These are phyloP conservation scores for Parotocinclus haroldoi DNA, from an alignment of 2,797 vertebrate species.

Conservation along the genomic window DNA sequence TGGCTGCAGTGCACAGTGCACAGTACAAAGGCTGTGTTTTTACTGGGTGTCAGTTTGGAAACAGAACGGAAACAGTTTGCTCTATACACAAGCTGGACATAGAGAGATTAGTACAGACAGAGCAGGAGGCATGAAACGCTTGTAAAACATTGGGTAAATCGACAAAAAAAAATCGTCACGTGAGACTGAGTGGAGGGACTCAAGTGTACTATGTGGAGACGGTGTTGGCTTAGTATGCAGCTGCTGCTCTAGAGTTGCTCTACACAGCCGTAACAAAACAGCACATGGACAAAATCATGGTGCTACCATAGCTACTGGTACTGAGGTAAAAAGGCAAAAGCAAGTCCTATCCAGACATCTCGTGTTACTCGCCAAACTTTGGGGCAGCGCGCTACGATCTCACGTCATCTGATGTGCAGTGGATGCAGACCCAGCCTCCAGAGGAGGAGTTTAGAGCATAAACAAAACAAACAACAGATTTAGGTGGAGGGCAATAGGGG, in stretches of 20 bases:
- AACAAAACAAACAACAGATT: slow-evolving; percentile 52
- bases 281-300: slow-evolving; percentile 52
- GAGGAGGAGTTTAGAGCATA: slow-evolving; percentile 32
- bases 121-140: slow-evolving; percentile 79
- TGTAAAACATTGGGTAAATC: slow-evolving; percentile 62
- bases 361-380: slow-evolving; percentile 71
- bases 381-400: slow-evolving; percentile 56
- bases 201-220: slow-evolving; percentile 5
- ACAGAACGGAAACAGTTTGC: slow-evolving; percentile 57
- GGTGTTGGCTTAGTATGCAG: slow-evolving; percentile 7
- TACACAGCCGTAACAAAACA: slow-evolving; percentile 41
- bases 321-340: slow-evolving; percentile 11
- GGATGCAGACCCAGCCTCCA: slow-evolving; percentile 32
- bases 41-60: slow-evolving; percentile 33
- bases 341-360: slow-evolving; percentile 32
- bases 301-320: slow-evolving; percentile 3
- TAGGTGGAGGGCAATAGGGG: slow-evolving; percentile 40
- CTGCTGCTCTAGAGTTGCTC: slow-evolving; percentile 35
- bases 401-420: slow-evolving; percentile 63
- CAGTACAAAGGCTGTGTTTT: background rate
- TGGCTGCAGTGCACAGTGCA: background rate
- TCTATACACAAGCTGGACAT: slow-evolving; percentile 48
- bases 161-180: slow-evolving; percentile 13
- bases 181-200: slow-evolving; percentile 27
- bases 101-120: slow-evolving; percentile 64